A percentile compares a stretch with the other conserved stretches of the same genome.
These are phyloP conservation scores for Heliothis subflexa DNA, from an alignment of 1,140 invertebrate species.

Conservation along the genomic window DNA sequence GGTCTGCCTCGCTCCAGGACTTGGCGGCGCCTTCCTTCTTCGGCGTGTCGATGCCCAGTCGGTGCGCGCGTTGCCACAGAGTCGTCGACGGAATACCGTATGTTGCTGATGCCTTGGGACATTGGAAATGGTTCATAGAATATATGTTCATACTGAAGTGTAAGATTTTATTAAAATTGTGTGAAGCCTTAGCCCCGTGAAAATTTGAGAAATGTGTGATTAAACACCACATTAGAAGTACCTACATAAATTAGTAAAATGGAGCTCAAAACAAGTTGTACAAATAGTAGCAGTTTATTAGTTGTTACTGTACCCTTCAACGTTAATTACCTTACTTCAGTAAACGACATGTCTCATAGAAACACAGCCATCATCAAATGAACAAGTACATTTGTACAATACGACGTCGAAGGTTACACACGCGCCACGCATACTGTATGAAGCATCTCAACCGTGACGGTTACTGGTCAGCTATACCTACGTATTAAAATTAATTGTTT, in stretches of 20 bases:
- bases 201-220: background rate
- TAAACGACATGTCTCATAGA: conserved; percentile 3
- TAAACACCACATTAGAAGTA: too few relatives aligned
- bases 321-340: background rate
- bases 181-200: too few relatives aligned
- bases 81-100: conserved; percentile 96
- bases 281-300: too few relatives aligned
- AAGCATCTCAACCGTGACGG: background rate
- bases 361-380: conserved; percentile 6
- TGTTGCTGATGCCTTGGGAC: conserved; percentile 88
- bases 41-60: conserved; percentile 94
- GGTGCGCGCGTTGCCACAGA: conserved; percentile 95
- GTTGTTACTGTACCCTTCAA: background rate
- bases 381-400: background rate
- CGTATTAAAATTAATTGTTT: conserved; percentile 10
- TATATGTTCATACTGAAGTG: background rate
- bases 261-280: too few relatives aligned
- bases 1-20: conserved; percentile 94
- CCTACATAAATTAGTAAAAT: background rate
- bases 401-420: conserved; percentile 1
- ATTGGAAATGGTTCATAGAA: background rate
- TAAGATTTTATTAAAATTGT: too few relatives aligned
- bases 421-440: conserved; percentile 4
- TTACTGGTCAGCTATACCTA: background rate
- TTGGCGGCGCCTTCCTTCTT: conserved; percentile 95